phyloP scores from a whole-genome alignment of 2,888 invertebrate species.

The Doris montereyensis region DNA sequence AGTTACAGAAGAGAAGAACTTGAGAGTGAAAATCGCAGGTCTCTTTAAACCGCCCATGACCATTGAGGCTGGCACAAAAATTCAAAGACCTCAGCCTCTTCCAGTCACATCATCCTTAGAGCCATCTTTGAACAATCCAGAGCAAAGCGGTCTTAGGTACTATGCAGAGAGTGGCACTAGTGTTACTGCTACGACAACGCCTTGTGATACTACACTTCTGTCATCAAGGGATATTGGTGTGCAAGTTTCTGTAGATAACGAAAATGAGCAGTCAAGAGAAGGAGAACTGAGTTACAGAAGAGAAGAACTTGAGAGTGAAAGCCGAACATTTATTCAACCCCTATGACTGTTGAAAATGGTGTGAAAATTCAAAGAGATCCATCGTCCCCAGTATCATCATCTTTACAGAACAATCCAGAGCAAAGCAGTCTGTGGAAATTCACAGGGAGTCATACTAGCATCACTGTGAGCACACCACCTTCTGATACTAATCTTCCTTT shows the following conservation, averaged over 20 bases:
- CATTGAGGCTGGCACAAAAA: too few relatives aligned
- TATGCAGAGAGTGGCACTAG: too few relatives aligned
- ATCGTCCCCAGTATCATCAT: not conserved
- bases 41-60: too few relatives aligned
- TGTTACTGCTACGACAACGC: too few relatives aligned
- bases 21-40: too few relatives aligned
- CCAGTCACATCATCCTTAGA: too few relatives aligned
- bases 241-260: not conserved
- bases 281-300: slow-evolving; percentile 41
- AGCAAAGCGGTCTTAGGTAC: too few relatives aligned
- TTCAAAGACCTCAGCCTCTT: too few relatives aligned
- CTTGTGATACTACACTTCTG: too few relatives aligned
- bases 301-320: slow-evolving; percentile 27
- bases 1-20: slow-evolving; percentile 38
- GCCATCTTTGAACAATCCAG: too few relatives aligned
- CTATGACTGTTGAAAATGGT: slow-evolving; percentile 21
- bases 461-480: not conserved
- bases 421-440: too few relatives aligned
- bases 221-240: not conserved
- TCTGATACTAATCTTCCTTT: not conserved
- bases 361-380: not conserved
- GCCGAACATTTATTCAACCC: slow-evolving; percentile 29
- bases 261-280: not conserved
- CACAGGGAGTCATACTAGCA: not conserved
- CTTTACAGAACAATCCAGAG: too few relatives aligned